phyloP scores from a whole-genome alignment of 2,797 vertebrate species.

The Bufotes viridis region DNA sequence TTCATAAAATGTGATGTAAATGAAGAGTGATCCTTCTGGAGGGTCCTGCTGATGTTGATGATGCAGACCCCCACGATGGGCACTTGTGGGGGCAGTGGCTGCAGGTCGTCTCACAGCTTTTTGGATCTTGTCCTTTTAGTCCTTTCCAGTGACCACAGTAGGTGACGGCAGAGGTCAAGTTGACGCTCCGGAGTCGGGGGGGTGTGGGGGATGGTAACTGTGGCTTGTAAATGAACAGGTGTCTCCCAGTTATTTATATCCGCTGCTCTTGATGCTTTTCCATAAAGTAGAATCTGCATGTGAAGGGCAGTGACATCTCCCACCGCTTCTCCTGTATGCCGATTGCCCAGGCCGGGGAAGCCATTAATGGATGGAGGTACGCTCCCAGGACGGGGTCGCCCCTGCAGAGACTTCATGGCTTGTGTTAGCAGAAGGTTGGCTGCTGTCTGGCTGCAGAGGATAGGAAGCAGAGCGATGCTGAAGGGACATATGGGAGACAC shows the following conservation, averaged over 20 bases:
- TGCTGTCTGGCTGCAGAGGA: neutral
- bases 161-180: neutral
- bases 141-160: neutral
- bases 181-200: neutral
- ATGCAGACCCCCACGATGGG: neutral
- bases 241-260: slow-evolving; percentile 30
- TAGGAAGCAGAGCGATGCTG: neutral
- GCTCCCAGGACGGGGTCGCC: too few species aligned
- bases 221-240: slow-evolving; percentile 39
- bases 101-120: neutral
- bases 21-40: neutral
- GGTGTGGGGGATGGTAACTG: neutral
- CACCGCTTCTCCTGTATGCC: neutral
- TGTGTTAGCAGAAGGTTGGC: too few species aligned
- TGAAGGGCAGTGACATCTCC: neutral
- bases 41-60: neutral
- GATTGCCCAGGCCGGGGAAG: neutral
- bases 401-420: too few species aligned
- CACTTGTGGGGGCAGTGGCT: neutral
- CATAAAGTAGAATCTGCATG: neutral
- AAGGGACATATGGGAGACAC: neutral
- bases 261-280: slow-evolving; percentile 3
- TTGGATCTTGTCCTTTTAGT: neutral
- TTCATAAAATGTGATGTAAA: neutral
- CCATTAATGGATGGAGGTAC: too few species aligned